Base-by-base conservation (phyloP, 1,140 invertebrate species). In the Leptopilina clavipes region DNA sequence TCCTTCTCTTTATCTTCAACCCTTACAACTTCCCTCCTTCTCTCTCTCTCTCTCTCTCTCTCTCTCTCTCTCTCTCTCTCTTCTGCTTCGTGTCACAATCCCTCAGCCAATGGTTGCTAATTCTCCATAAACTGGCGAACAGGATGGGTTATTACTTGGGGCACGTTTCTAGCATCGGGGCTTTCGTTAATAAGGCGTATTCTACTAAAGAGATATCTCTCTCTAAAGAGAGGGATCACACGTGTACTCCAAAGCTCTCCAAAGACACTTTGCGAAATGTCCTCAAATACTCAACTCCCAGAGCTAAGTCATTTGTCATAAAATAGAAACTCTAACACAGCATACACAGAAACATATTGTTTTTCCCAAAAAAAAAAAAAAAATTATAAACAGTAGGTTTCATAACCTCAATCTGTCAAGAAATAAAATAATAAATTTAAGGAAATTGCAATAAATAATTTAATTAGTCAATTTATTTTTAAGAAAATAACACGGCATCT, bases 161-260 rank as follows among this genome's bases (percentile, higher is more conserved):
- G 48, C 48, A 52, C 48, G 48, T 52, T 52, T 52, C 48, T 52
- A n/a, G n/a, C 48, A 52, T 52, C 48, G n/a, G 48, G 48, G 48
- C 48, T 52, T 12, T 52, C 48, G 48, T 52, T 52, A 52, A 52
- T 52, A 52, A 52, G 48, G 48, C 48, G 48, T 52, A 52, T 52
- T 52, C 48, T 17, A 17, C 48, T 17, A n/a, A 52, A 52, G 45
- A 48, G 45, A 48, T 14, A 12, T n/a, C 12, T 48, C 45, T 48
- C 45, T 48, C 25, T 31, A 31, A 31, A 48, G n/a, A 52, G 48
- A 52, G 48, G 45, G 48, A 52, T 52, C 48, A 52, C 48, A 52
- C 48, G n/a, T 52, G 48, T 52, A 52, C 48, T 52, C 14, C 48
- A 52, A 52, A 52, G 48, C n/a, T 17, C 48, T 40, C 37, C 37